Evolutionary conservation across 2,888 invertebrate species (phyloP).

Genomic region (Drosophila neonasuta): DNA sequence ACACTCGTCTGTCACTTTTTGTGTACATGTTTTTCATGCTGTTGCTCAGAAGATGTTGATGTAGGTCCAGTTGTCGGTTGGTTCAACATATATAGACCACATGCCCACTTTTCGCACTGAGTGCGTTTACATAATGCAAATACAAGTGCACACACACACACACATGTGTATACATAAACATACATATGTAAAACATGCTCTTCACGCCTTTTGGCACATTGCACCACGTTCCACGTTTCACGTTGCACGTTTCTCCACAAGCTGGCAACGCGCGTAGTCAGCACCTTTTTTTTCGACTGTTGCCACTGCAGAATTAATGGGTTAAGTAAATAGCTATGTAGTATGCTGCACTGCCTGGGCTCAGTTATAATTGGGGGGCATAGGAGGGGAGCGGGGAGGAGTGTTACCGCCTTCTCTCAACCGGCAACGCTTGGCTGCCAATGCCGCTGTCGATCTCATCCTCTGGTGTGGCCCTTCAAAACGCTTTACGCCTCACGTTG

Average conservation of each 20-base stretch:
- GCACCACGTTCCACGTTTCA: conserved; percentile 20
- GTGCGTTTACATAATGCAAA: conserved; percentile 62
- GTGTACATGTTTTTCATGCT: conserved; percentile 6
- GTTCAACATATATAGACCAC: conserved; percentile 47
- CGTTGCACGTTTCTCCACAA: background rate
- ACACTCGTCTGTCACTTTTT: background rate
- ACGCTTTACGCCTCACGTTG: conserved; percentile 15
- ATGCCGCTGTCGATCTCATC: conserved; percentile 9
- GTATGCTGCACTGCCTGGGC: conserved; percentile 43
- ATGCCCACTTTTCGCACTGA: conserved; percentile 40
- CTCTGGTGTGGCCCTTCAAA: conserved; percentile 8
- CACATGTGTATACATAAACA: background rate
- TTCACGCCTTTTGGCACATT: conserved; percentile 54
- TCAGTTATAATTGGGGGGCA: conserved; percentile 5
- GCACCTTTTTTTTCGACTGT: conserved; percentile 59
- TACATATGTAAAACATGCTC: conserved; percentile 32
- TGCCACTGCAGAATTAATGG: conserved; percentile 63
- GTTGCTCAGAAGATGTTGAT: conserved; percentile 54
- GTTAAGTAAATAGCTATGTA: conserved; percentile 74
- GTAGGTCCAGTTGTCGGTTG: conserved; percentile 64
- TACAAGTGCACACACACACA: conserved; percentile 25
- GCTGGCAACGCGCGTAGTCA: conserved; percentile 48
- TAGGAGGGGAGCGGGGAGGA: conserved; percentile 16
- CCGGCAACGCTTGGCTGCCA: conserved; percentile 44
- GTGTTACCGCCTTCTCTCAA: conserved; percentile 1